Evolutionary conservation across 1,140 invertebrate genomes (phyloP).

Genomic region (Hyposmocoma kahamanoa): DNA sequence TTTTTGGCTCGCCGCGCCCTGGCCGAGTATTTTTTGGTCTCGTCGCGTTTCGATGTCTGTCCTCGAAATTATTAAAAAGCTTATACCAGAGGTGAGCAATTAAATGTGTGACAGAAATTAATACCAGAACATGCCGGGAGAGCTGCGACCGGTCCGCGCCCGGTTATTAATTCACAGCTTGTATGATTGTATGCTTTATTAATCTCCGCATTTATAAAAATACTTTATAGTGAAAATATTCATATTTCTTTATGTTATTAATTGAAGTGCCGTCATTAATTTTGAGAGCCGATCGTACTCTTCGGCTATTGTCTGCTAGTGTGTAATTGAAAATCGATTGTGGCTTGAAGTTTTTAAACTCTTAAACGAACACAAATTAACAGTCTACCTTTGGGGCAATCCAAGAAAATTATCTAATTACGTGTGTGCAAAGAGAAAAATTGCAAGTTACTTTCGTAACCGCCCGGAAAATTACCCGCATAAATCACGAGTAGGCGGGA

Average conservation of each 20-base stretch:
- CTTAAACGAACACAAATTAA: slow-evolving; percentile 17
- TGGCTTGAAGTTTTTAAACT: no score
- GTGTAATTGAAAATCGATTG: no score
- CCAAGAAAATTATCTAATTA: slow-evolving; percentile 67
- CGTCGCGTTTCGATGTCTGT: slow-evolving; percentile 49
- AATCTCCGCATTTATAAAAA: slow-evolving; percentile 31
- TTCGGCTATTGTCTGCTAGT: no score
- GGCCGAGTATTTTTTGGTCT: slow-evolving; percentile 56
- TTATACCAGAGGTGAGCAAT: slow-evolving; percentile 66
- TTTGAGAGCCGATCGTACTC: no score
- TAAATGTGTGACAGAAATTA: slow-evolving; percentile 67
- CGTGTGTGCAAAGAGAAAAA: slow-evolving; percentile 63
- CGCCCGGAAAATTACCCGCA: slow-evolving; percentile 65
- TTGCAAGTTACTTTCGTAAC: slow-evolving; percentile 65
- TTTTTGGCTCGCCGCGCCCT: slow-evolving; percentile 52
- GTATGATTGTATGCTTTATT: slow-evolving; percentile 37
- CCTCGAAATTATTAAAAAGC: slow-evolving; percentile 68
- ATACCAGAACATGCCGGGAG: slow-evolving; percentile 45
- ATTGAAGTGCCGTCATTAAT: no score
- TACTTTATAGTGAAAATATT: no score
- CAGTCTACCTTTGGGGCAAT: slow-evolving; percentile 18
- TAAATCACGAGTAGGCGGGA: slow-evolving; percentile 46
- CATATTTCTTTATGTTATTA: no score
- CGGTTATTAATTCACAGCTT: slow-evolving; percentile 38
- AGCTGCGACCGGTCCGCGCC: slow-evolving; percentile 24